A percentile compares a stretch with the other conserved stretches of the same genome.
Conservation (phyloP, 2,113 vertebrate species). For the Parotia lawesii region DNA sequence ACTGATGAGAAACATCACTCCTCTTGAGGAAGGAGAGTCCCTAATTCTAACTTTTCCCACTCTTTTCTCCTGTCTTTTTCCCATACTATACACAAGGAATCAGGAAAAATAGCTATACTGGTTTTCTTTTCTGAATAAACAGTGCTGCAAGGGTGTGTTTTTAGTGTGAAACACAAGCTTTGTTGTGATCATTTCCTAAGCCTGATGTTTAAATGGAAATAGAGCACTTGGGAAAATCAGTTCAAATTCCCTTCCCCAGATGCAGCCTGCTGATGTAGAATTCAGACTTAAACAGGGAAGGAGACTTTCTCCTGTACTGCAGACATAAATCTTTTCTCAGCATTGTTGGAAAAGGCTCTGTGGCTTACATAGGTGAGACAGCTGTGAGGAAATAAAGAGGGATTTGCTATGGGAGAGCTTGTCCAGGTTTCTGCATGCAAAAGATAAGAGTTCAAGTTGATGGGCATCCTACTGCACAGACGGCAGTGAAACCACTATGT, state of each 20-base stretch:
- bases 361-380: neutral
- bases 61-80: neutral
- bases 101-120: neutral
- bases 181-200: neutral
- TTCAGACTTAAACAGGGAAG: neutral
- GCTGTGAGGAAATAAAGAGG: neutral
- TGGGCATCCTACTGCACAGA: neutral
- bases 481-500: neutral
- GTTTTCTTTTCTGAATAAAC: neutral
- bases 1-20: neutral
- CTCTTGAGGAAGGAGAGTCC: neutral
- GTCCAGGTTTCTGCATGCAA: neutral
- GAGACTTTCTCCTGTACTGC: neutral
- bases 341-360: neutral
- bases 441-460: neutral
- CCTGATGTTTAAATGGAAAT: neutral
- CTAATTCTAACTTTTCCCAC: neutral
- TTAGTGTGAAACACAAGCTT: neutral
- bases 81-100: neutral
- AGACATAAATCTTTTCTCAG: conserved; percentile 24
- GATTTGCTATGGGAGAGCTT: neutral
- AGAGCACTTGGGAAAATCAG: neutral
- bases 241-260: neutral
- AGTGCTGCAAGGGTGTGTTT: neutral
- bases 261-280: neutral